Evolutionary conservation across 2,113 vertebrate species (phyloP).

Genomic region (Coturnix japonica): DNA sequence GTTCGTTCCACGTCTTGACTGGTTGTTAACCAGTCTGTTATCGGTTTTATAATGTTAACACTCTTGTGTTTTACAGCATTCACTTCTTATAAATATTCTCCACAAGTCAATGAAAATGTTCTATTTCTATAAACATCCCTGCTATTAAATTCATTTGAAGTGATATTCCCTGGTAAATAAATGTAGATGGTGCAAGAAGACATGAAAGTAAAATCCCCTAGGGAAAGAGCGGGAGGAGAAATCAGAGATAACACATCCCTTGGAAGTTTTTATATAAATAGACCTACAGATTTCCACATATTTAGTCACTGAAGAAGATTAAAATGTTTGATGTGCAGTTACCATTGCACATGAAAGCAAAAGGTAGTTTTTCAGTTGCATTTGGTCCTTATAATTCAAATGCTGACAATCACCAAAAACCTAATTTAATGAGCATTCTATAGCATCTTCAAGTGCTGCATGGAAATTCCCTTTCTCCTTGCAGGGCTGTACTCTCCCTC

Average conservation of each 20-base stretch:
- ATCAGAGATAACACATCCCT: slow-evolving; percentile 67
- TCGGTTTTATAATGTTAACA: slow-evolving; percentile 49
- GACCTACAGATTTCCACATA: slow-evolving; percentile 59
- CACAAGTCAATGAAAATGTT: slow-evolving; percentile 58
- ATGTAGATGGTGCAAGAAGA: slow-evolving; percentile 36
- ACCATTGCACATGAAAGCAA: slow-evolving; percentile 59
- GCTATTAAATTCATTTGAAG: slow-evolving; percentile 61
- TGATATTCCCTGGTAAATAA: slow-evolving; percentile 63
- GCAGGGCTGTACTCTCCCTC: background rate
- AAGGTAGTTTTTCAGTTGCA: slow-evolving; percentile 51
- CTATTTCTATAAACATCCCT: slow-evolving; percentile 65
- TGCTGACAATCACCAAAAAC: slow-evolving; percentile 15
- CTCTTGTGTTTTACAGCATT: slow-evolving; percentile 61
- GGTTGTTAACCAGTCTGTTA: slow-evolving; percentile 47
- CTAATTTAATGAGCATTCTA: slow-evolving; percentile 42
- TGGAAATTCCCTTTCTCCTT: slow-evolving; percentile 32
- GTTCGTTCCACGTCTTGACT: slow-evolving; percentile 5
- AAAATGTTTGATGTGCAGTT: slow-evolving; percentile 63
- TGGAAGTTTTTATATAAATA: slow-evolving; percentile 69
- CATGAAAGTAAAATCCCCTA: slow-evolving; percentile 66
- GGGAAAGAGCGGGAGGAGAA: slow-evolving; percentile 48
- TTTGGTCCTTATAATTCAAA: slow-evolving; percentile 44
- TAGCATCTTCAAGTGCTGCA: background rate
- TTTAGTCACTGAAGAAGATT: slow-evolving; percentile 44
- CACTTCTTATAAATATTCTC: slow-evolving; percentile 52